phyloP scores from a whole-genome alignment of 2,888 invertebrate species.

The Parthenolecanium corni region DNA sequence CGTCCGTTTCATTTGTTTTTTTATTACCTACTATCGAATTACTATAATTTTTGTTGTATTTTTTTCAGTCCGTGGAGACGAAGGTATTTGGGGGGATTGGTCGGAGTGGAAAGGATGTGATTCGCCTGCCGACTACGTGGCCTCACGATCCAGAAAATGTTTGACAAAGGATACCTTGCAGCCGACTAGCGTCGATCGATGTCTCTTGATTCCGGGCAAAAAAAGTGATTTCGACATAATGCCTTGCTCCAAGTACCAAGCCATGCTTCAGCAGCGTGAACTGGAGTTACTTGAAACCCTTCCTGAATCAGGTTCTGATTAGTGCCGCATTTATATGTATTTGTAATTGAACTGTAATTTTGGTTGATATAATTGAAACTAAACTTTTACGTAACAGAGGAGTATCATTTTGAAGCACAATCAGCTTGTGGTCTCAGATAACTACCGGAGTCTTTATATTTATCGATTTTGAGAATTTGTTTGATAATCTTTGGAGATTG shows the following conservation, averaged over 20 bases:
- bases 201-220: slow-evolving; percentile 31
- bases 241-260: slow-evolving; percentile 29
- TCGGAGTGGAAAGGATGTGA: slow-evolving; percentile 35
- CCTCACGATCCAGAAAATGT: slow-evolving; percentile 30
- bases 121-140: slow-evolving; percentile 27
- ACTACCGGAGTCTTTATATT: too few species aligned
- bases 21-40: too few species aligned
- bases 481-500: too few species aligned
- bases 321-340: too few species aligned
- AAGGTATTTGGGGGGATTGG: slow-evolving; percentile 35
- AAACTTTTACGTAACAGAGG: too few species aligned
- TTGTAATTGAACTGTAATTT: too few species aligned
- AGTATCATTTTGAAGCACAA: too few species aligned
- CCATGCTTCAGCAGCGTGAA: slow-evolving; percentile 10
- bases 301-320: not conserved
- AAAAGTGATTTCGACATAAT: slow-evolving; percentile 31
- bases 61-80: slow-evolving; percentile 33
- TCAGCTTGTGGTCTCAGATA: too few species aligned
- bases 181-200: slow-evolving; percentile 31
- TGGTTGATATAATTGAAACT: too few species aligned
- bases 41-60: too few species aligned
- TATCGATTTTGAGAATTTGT: too few species aligned
- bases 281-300: not conserved
- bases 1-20: too few species aligned
- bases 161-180: slow-evolving; percentile 29